Conservation (phyloP, 1,140 invertebrate genomes). For the Brachionus angularis region DNA sequence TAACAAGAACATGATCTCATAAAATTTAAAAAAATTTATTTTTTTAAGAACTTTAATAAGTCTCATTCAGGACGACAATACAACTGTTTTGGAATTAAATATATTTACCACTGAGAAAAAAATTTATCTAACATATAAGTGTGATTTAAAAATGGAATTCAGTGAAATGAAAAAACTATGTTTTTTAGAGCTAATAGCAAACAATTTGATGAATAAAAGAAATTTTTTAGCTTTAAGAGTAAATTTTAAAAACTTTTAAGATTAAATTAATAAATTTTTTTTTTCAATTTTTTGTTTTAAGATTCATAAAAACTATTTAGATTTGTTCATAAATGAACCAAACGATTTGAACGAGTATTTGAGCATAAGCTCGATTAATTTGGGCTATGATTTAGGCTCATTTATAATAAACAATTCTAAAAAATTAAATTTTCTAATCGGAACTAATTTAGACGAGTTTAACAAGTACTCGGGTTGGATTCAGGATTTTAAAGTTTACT, state of each 20-base stretch:
- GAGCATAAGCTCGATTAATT: neutral
- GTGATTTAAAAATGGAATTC: neutral
- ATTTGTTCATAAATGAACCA: constrained; percentile 24
- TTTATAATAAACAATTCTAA: constrained; percentile 22
- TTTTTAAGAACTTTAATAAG: neutral
- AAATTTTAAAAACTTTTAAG: too few species aligned
- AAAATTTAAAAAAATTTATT: too few species aligned
- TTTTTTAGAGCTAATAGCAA: neutral
- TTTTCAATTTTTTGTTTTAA: neutral
- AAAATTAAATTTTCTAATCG: constrained; percentile 32
- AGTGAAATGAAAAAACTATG: neutral
- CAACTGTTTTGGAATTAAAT: neutral
- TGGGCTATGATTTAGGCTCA: neutral
- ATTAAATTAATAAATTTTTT: too few species aligned
- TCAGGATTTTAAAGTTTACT: constrained; percentile 3
- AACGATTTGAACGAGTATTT: constrained; percentile 1
- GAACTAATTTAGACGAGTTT: neutral
- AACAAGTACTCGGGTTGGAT: constrained; percentile 16
- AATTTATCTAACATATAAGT: neutral
- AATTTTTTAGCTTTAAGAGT: constrained; percentile 13
- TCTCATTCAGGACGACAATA: constrained; percentile 16
- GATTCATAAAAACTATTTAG: neutral
- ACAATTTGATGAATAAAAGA: neutral
- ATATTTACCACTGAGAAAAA: neutral
- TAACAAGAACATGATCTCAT: too few species aligned